phyloP scores from a whole-genome alignment of 1,140 invertebrate species.

The Holcopasites calliopsidis region DNA sequence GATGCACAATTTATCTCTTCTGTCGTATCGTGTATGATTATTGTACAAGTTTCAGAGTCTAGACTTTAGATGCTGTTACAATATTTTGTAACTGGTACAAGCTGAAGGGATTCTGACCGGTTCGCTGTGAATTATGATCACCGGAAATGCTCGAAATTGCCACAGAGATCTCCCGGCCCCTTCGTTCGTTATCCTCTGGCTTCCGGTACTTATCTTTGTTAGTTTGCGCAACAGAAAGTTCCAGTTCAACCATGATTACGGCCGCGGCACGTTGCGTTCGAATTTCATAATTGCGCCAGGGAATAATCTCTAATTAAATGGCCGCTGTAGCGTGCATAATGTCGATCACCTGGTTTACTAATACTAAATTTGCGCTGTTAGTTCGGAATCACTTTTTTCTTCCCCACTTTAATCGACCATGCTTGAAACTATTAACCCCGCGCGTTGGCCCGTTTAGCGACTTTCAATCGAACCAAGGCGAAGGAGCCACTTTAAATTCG shows the following conservation, averaged over 20 bases:
- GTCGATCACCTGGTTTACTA: too few species aligned
- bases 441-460: constrained; percentile 22
- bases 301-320: constrained; percentile 35
- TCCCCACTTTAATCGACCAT: too few species aligned
- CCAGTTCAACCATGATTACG: neutral
- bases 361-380: too few species aligned
- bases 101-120: neutral
- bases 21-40: too few species aligned
- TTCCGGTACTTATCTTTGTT: constrained; percentile 26
- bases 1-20: too few species aligned
- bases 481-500: constrained; percentile 52
- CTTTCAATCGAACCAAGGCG: constrained; percentile 27
- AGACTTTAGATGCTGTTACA: too few species aligned
- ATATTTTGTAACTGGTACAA: too few species aligned
- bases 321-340: neutral
- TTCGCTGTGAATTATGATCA: neutral
- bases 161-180: neutral
- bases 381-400: too few species aligned
- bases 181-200: neutral
- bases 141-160: constrained; percentile 1
- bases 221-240: constrained; percentile 45
- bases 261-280: neutral
- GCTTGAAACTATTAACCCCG: constrained; percentile 43
- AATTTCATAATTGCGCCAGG: constrained; percentile 32
- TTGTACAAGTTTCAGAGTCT: too few species aligned